These are phyloP conservation scores for Sipha maydis DNA, from an alignment of 2,888 invertebrate species.

Conservation along the genomic window DNA sequence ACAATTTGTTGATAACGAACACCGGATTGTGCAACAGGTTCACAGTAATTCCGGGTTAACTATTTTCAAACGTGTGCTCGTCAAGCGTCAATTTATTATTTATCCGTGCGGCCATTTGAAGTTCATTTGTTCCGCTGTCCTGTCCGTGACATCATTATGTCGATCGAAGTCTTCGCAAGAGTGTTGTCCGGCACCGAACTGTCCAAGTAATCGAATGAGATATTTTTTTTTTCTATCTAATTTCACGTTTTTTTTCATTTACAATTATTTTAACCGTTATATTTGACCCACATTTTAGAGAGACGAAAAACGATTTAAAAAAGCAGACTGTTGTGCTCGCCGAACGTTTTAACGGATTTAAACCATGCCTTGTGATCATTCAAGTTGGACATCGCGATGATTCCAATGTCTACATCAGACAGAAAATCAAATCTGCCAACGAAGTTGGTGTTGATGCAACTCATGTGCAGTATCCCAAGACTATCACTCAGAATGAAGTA, in stretches of 20 bases:
- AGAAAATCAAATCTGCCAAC: slow-evolving; percentile 91
- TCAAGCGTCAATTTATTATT: not conserved
- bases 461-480: slow-evolving; percentile 82
- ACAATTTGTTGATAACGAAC: slow-evolving; percentile 23
- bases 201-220: slow-evolving; percentile 50
- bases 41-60: slow-evolving; percentile 17
- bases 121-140: not conserved
- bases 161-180: slow-evolving; percentile 63
- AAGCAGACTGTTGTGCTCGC: not conserved
- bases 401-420: slow-evolving; percentile 97
- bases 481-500: slow-evolving; percentile 84
- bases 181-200: slow-evolving; percentile 76
- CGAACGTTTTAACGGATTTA: slow-evolving; percentile 69
- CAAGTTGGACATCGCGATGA: slow-evolving; percentile 97
- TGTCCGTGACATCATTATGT: not conserved
- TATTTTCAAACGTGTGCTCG: not conserved
- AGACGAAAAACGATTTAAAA: slow-evolving; percentile 15
- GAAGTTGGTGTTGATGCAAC: slow-evolving; percentile 88
- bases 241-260: not conserved
- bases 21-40: slow-evolving; percentile 22
- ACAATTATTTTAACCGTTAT: not conserved
- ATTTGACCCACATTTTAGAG: not conserved
- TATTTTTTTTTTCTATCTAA: not conserved
- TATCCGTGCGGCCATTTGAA: not conserved
- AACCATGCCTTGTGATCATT: slow-evolving; percentile 87